A percentile compares a stretch with the other conserved stretches of the same genome.
Evolutionary conservation across 2,888 invertebrate species (phyloP).

Genomic region (Dioctria linearis): DNA sequence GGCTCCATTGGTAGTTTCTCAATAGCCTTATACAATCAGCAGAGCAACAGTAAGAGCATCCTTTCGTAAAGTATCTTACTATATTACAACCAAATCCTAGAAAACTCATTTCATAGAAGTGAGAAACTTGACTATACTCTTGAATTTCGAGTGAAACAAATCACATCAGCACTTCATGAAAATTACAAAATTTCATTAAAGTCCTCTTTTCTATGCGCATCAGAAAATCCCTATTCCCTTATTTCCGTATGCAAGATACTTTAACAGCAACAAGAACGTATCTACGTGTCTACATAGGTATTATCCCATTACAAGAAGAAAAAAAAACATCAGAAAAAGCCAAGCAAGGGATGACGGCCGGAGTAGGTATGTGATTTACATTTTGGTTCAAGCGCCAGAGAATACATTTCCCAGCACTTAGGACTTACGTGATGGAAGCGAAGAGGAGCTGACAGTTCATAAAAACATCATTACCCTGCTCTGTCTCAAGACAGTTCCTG

Average conservation of each 20-base stretch:
- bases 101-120: no score
- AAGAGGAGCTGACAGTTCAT: slow-evolving; percentile 10
- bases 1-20: no score
- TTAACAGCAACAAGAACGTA: background rate
- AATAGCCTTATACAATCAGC: no score
- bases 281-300: background rate
- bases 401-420: background rate
- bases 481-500: slow-evolving; percentile 26
- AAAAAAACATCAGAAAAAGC: background rate
- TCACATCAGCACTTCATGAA: background rate
- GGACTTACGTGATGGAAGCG: background rate
- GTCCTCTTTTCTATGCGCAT: no score
- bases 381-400: background rate
- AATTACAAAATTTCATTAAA: slow-evolving; percentile 26
- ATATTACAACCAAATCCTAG: no score
- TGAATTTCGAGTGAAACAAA: background rate
- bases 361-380: slow-evolving; percentile 29
- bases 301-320: background rate
- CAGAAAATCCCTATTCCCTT: no score
- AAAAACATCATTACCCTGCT: slow-evolving; percentile 31
- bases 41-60: no score
- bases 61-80: no score
- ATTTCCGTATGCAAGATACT: background rate
- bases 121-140: no score
- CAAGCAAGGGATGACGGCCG: background rate